Evolutionary conservation across 2,888 invertebrate genomes (phyloP).

Genomic region (Gandaritis pyraliata): DNA sequence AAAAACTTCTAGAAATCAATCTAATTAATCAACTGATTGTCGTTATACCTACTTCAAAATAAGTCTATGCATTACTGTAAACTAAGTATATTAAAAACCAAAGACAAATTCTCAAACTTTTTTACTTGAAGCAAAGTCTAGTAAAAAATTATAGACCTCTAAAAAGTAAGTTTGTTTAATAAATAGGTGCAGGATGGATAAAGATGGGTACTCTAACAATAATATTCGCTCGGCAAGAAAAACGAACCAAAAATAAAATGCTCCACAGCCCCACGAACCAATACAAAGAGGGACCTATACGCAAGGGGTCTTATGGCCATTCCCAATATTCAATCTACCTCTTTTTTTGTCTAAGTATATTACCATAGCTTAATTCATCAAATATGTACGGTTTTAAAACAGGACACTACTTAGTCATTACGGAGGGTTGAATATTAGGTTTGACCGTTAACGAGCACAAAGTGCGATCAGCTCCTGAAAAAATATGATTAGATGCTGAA

Average conservation of each 20-base stretch:
- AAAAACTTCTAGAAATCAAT: too few species aligned
- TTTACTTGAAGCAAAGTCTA: conserved; percentile 4
- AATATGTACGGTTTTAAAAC: too few species aligned
- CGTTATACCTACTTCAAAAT: too few species aligned
- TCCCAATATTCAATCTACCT: too few species aligned
- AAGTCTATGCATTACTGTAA: too few species aligned
- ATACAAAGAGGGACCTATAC: conserved; percentile 41
- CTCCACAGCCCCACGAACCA: conserved; percentile 42
- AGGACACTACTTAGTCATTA: too few species aligned
- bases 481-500: conserved; percentile 66
- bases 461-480: conserved; percentile 58
- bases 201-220: conserved; percentile 6
- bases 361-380: too few species aligned
- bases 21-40: too few species aligned
- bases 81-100: not conserved
- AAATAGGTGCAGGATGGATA: not conserved
- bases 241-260: conserved; percentile 26
- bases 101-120: conserved; percentile 20
- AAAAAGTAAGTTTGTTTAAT: too few species aligned
- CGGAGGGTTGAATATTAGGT: too few species aligned
- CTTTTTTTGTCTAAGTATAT: too few species aligned
- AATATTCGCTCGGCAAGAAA: conserved; percentile 33
- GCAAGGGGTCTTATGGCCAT: conserved; percentile 31
- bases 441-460: conserved; percentile 24
- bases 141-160: too few species aligned